A percentile compares a stretch with the other conserved stretches of the same genome.
These are phyloP conservation scores for Torymus auratus DNA, from an alignment of 2,888 invertebrate species.

Conservation along the genomic window DNA sequence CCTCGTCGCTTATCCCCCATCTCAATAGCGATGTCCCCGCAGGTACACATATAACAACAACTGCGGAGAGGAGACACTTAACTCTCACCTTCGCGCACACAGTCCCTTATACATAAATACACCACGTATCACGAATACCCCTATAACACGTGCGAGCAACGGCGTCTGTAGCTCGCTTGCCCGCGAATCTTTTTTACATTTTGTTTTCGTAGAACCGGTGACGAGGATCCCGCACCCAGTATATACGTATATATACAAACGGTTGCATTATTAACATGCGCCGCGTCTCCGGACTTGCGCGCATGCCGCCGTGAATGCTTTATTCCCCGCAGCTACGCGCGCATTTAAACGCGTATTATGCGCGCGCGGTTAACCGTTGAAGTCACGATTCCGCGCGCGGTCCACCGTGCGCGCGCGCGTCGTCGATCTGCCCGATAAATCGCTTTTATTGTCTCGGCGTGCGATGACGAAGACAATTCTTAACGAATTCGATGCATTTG, in stretches of 20 bases:
- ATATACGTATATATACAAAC: background rate
- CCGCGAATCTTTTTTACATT: background rate
- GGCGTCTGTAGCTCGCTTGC: background rate
- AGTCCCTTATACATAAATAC: too few relatives aligned
- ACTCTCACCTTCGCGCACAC: too few relatives aligned
- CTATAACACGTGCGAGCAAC: too few relatives aligned
- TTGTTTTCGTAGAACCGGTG: slow-evolving; percentile 3
- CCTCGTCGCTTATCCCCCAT: too few relatives aligned
- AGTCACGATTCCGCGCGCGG: background rate
- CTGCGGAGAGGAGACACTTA: too few relatives aligned
- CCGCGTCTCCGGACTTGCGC: background rate
- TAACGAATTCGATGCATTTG: too few relatives aligned
- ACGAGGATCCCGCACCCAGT: background rate
- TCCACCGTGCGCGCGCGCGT: too few relatives aligned
- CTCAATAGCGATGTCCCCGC: too few relatives aligned
- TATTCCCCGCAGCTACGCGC: background rate
- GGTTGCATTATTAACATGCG: slow-evolving; percentile 20
- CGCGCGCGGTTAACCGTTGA: background rate
- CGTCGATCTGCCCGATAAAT: slow-evolving; percentile 3
- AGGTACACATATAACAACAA: too few relatives aligned
- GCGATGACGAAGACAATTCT: too few relatives aligned
- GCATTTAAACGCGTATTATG: background rate
- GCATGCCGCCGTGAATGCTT: slow-evolving; percentile 16
- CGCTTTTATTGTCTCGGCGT: slow-evolving; percentile 5
- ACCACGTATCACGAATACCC: too few relatives aligned